A percentile compares a stretch with the other conserved stretches of the same genome.
phyloP scores from a whole-genome alignment of 2,797 vertebrate species.

The Hylomyscus alleni region DNA sequence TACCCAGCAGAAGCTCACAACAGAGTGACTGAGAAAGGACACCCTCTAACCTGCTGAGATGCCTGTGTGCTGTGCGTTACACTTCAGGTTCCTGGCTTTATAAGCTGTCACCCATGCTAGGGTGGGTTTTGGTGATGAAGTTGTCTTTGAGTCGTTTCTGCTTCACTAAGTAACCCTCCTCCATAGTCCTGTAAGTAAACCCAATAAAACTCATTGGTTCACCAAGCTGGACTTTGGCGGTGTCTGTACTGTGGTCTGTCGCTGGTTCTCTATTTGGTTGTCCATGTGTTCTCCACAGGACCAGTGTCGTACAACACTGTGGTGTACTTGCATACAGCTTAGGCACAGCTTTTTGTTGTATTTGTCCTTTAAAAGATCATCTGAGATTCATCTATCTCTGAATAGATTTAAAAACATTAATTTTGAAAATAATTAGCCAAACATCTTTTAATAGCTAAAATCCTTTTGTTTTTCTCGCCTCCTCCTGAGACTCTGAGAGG shows the following conservation, averaged over 20 bases:
- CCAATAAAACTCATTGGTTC: neutral
- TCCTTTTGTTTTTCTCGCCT: neutral
- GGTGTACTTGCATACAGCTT: neutral
- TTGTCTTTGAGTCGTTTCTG: neutral
- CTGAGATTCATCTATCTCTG: constrained; percentile 28
- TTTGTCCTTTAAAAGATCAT: neutral
- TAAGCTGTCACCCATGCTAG: neutral
- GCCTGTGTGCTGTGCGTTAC: neutral
- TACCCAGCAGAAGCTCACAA: neutral
- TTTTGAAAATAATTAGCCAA: constrained; percentile 10
- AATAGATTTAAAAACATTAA: constrained; percentile 20
- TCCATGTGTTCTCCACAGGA: neutral
- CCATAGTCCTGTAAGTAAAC: neutral
- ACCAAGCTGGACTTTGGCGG: neutral
- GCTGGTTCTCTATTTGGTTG: neutral
- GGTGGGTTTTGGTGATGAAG: neutral
- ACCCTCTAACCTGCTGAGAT: neutral
- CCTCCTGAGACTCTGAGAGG: neutral
- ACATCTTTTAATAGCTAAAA: neutral
- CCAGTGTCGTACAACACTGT: neutral
- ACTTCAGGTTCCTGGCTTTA: neutral
- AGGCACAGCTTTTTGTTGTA: constrained; percentile 11
- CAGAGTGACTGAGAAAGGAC: neutral
- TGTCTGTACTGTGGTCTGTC: neutral
- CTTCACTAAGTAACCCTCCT: neutral